Conservation (phyloP, 2,113 vertebrate species). For the Thunnus thynnus region DNA sequence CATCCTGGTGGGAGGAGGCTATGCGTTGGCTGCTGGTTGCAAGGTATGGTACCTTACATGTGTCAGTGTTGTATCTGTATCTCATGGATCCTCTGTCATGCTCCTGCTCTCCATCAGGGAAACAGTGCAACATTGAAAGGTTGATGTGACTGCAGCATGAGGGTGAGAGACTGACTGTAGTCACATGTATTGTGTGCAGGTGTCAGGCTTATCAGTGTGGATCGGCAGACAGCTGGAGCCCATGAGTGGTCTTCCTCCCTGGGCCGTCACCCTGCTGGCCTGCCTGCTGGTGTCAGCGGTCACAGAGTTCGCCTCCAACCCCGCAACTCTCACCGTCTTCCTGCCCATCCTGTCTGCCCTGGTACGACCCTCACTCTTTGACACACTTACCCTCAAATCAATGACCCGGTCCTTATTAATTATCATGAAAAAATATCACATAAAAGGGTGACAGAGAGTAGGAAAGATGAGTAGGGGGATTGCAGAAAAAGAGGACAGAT, state of each 20-base stretch:
- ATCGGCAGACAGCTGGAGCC: slow-evolving; percentile 96
- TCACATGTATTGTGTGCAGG: slow-evolving; percentile 57
- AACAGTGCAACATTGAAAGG: no score
- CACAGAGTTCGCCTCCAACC: slow-evolving; percentile 98
- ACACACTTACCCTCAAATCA: background rate
- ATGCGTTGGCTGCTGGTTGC: slow-evolving; percentile 96
- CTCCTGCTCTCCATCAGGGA: no score
- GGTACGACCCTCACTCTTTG: slow-evolving; percentile 80
- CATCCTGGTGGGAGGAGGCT: slow-evolving; percentile 97
- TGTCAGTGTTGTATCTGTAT: background rate
- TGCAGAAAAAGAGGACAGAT: no score
- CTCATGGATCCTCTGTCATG: no score
- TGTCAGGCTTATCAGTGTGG: slow-evolving; percentile 96
- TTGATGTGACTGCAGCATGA: background rate
- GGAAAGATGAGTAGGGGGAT: no score
- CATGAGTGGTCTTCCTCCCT: slow-evolving; percentile 94
- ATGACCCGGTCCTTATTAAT: background rate
- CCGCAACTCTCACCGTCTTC: slow-evolving; percentile 97
- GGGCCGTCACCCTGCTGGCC: slow-evolving; percentile 94
- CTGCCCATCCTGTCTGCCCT: slow-evolving; percentile 95
- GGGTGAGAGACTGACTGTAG: background rate
- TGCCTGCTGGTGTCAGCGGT: slow-evolving; percentile 95
- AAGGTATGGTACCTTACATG: slow-evolving; percentile 85
- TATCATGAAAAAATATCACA: background rate
- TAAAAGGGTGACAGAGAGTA: no score